Base-by-base conservation (phyloP, 2,113 vertebrate species). In the Myxocyprinus asiaticus region DNA sequence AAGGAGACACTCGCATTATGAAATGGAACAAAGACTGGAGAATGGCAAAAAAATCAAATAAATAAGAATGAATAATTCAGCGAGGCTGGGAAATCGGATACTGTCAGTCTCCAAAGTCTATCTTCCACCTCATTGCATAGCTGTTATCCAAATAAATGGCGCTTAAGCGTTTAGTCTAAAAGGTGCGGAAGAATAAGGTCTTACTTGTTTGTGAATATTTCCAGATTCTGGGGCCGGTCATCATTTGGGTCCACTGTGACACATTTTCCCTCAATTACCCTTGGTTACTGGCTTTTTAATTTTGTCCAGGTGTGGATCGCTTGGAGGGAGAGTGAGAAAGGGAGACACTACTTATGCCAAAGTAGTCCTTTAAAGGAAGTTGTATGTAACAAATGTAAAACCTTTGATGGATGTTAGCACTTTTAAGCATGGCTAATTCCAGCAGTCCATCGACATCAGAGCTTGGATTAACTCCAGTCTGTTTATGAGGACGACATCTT, bases 11-110 rank as follows among this genome's bases (percentile, higher is more conserved):
- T 80, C 63, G 45, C 73, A 85, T 80, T 33, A 63, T 17, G 70
- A 69, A 66, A 58, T 58, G 50, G 8, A 22, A 67, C 61, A 77
- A 80, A 50, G 74, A 77, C 44, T 48, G 51, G 58, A 68, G 79
- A 81, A 80, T 83, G 77, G 78, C 53, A 67, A 59, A 58, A 80
- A 76, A 86, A 87, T 89, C 76, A 85, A 90, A 89, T 87, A 83
- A 85, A 89, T 72, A 70, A 69, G 42, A 78, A 84, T 85, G 81
- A 89, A 85, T 85, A 78, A 85, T 81, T 83, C 80, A 45, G 17
- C 10, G 62, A 44, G 81, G 84, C 76, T 81, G 83, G 85, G 85
- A 82, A 86, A 87, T 72, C 55, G 61, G 78, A 50, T 77, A 22
- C 66, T 78, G 87, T 87, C 83, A 86, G 61, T 89, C 87, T 87